Percentiles rank a stretch among this genome's conserved stretches.
phyloP scores from a whole-genome alignment of 1,140 invertebrate species.

The Pogonomyrmex barbatus region DNA sequence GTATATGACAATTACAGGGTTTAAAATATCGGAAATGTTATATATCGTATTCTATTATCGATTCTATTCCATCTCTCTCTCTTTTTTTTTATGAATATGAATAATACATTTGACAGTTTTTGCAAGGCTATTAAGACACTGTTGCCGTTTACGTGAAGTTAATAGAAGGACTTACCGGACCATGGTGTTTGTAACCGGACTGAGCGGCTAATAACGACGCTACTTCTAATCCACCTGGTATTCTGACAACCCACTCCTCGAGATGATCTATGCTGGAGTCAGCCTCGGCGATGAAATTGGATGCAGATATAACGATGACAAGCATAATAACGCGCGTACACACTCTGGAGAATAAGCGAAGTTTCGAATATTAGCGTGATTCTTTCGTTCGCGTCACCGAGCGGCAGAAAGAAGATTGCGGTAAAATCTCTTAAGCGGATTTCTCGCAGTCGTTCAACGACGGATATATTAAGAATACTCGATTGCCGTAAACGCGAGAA shows the following conservation, averaged over 20 bases:
- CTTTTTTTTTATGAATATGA: not conserved
- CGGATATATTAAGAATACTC: slow-evolving; percentile 34
- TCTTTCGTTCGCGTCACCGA: not conserved
- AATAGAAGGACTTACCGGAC: slow-evolving; percentile 82
- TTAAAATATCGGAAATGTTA: not conserved
- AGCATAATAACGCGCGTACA: slow-evolving; percentile 37
- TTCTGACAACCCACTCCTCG: slow-evolving; percentile 88
- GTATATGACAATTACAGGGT: not conserved
- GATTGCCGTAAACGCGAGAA: not conserved
- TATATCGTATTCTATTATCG: not conserved
- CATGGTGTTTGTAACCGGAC: slow-evolving; percentile 84
- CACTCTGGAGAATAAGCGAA: slow-evolving; percentile 32
- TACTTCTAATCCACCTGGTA: slow-evolving; percentile 84
- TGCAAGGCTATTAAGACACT: not conserved
- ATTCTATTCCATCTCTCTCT: not conserved
- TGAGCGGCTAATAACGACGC: slow-evolving; percentile 85
- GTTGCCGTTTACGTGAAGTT: not conserved
- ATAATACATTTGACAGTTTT: slow-evolving; percentile 18
- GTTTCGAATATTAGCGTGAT: slow-evolving; percentile 44
- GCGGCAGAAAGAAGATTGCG: slow-evolving; percentile 13
- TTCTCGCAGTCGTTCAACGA: not conserved
- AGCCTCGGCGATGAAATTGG: slow-evolving; percentile 34
- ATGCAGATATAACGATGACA: slow-evolving; percentile 14
- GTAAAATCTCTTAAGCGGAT: slow-evolving; percentile 46
- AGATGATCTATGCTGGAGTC: slow-evolving; percentile 69